These are phyloP conservation scores for Eonycteris spelaea DNA, from an alignment of 2,113 vertebrate species.

Conservation along the genomic window DNA sequence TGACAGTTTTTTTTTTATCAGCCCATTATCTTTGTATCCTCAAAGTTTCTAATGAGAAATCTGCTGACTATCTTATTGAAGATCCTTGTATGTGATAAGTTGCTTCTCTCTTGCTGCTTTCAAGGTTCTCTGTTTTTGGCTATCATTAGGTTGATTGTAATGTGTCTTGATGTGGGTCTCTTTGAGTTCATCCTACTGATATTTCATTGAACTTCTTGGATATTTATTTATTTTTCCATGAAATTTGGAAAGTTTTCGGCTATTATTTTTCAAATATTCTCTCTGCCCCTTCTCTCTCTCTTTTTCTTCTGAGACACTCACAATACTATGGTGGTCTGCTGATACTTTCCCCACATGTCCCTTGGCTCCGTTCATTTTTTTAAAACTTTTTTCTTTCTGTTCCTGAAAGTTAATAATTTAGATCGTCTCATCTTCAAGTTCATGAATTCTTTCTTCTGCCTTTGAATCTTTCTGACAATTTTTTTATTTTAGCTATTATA, in stretches of 20 bases:
- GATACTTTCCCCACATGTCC: neutral
- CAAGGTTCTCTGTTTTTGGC: neutral
- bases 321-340: neutral
- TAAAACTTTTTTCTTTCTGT: neutral
- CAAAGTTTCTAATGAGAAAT: neutral
- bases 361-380: neutral
- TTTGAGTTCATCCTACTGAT: neutral
- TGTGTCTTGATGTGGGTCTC: neutral
- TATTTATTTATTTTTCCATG: neutral
- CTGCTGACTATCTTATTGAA: neutral
- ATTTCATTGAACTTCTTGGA: neutral
- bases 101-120: neutral
- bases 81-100: neutral
- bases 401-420: neutral
- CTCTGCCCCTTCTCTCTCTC: neutral
- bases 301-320: neutral
- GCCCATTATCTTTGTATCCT: neutral
- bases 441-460: neutral
- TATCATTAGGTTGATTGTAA: neutral
- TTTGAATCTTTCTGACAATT: neutral
- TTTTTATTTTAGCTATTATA: neutral
- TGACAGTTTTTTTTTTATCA: neutral
- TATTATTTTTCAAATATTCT: neutral
- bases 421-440: neutral
- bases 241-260: neutral